Conservation (phyloP, 2,888 invertebrate genomes). For the Megastigmus dorsalis region DNA sequence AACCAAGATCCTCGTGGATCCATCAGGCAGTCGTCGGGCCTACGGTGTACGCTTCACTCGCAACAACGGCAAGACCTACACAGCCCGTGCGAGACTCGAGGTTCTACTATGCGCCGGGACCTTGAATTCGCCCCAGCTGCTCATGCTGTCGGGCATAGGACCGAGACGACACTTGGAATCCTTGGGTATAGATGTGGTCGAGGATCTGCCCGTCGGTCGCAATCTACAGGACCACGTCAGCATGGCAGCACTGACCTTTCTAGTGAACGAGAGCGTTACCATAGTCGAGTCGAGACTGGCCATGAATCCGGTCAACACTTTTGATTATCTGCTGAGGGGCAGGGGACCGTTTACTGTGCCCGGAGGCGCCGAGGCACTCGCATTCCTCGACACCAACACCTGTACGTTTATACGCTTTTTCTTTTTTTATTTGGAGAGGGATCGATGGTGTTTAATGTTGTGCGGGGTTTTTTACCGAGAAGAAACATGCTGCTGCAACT, state of each 20-base stretch:
- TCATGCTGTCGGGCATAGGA: slow-evolving; percentile 88
- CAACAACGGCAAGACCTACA: slow-evolving; percentile 75
- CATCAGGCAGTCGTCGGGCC: slow-evolving; percentile 78
- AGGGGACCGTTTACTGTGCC: slow-evolving; percentile 85
- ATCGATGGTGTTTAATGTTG: no score
- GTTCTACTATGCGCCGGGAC: slow-evolving; percentile 86
- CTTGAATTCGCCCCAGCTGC: slow-evolving; percentile 85
- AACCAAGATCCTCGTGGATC: slow-evolving; percentile 81
- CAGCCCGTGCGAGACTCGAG: slow-evolving; percentile 81
- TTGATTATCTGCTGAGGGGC: slow-evolving; percentile 80
- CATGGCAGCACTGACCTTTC: slow-evolving; percentile 83
- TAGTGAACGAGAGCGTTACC: slow-evolving; percentile 82
- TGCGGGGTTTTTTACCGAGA: no score
- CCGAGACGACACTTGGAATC: slow-evolving; percentile 80
- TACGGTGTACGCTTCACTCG: slow-evolving; percentile 83
- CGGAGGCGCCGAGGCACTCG: slow-evolving; percentile 82
- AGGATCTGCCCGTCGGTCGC: slow-evolving; percentile 85
- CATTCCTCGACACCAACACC: slow-evolving; percentile 80
- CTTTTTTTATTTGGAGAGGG: no score
- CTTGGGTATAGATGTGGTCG: slow-evolving; percentile 79
- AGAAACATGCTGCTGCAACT: no score
- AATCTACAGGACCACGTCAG: slow-evolving; percentile 86
- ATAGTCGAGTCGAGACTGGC: slow-evolving; percentile 78
- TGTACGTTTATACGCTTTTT: no score
- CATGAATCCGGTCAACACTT: slow-evolving; percentile 77